Conservation (phyloP, 2,113 vertebrate genomes). For the Hystrix brachyura region DNA sequence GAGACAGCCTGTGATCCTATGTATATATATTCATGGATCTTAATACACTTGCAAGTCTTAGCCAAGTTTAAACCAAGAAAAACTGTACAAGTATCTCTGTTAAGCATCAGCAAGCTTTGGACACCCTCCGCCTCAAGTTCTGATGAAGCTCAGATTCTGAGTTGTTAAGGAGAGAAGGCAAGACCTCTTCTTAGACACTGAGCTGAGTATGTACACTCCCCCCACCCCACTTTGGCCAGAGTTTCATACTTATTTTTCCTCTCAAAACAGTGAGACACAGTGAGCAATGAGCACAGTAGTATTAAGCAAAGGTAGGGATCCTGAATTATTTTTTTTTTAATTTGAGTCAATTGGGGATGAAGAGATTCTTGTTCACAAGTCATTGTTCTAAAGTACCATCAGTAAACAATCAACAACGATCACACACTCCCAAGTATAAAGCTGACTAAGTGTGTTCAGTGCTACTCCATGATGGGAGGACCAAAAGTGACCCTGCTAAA, state of each 20-base stretch:
- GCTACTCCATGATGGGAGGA: neutral
- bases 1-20: conserved; percentile 22
- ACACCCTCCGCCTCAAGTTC: neutral
- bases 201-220: neutral
- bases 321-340: neutral
- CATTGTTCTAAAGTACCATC: neutral
- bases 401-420: neutral
- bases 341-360: neutral
- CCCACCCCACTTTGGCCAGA: neutral
- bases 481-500: neutral
- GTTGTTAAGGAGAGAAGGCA: conserved; percentile 33
- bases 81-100: conserved; percentile 50
- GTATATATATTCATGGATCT: conserved; percentile 12
- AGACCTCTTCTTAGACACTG: conserved; percentile 10
- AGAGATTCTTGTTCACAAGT: conserved; percentile 10
- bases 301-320: neutral
- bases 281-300: neutral
- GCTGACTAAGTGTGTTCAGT: neutral
- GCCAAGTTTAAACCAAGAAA: conserved; percentile 63
- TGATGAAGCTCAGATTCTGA: conserved; percentile 66
- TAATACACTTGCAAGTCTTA: conserved; percentile 60
- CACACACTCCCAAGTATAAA: neutral
- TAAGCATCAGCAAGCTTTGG: conserved; percentile 6
- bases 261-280: conserved; percentile 7
- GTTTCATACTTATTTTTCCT: conserved; percentile 49